Conservation (phyloP, 2,888 invertebrate species). For the Drosophila neotestacea region DNA sequence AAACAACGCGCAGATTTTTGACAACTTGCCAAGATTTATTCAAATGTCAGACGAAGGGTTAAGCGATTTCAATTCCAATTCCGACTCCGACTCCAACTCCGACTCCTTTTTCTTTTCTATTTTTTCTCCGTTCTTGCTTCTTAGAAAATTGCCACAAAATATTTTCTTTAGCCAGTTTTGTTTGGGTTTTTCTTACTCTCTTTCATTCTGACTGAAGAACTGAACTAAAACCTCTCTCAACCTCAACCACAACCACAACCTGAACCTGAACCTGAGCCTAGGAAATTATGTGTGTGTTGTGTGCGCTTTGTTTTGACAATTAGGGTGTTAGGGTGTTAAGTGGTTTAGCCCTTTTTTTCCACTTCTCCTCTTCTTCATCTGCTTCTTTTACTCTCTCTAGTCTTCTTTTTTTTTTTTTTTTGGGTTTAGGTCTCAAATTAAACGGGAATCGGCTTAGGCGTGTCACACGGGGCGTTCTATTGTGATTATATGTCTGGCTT, state of each 20-base stretch:
- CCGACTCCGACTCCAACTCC: not conserved
- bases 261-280: conserved; percentile 2
- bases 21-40: conserved; percentile 78
- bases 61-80: conserved; percentile 33
- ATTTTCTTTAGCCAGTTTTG: conserved; percentile 69
- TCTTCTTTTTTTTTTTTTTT: not conserved
- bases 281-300: conserved; percentile 47
- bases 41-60: conserved; percentile 77
- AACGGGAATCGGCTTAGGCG: conserved; percentile 75
- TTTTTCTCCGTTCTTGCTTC: conserved; percentile 29
- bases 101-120: conserved; percentile 9
- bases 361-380: conserved; percentile 1
- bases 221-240: conserved; percentile 11
- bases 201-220: conserved; percentile 3
- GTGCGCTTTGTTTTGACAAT: conserved; percentile 80
- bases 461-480: conserved; percentile 81
- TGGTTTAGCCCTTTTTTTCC: conserved; percentile 78
- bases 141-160: conserved; percentile 65
- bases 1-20: conserved; percentile 70
- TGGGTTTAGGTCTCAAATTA: conserved; percentile 70
- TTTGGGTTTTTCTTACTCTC: conserved; percentile 37
- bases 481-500: conserved; percentile 60
- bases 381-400: not conserved
- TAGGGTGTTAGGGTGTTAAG: conserved; percentile 83
- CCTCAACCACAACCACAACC: not conserved